Conservation (phyloP, 2,888 invertebrate genomes). For the Pseudeuparius sepicola region DNA sequence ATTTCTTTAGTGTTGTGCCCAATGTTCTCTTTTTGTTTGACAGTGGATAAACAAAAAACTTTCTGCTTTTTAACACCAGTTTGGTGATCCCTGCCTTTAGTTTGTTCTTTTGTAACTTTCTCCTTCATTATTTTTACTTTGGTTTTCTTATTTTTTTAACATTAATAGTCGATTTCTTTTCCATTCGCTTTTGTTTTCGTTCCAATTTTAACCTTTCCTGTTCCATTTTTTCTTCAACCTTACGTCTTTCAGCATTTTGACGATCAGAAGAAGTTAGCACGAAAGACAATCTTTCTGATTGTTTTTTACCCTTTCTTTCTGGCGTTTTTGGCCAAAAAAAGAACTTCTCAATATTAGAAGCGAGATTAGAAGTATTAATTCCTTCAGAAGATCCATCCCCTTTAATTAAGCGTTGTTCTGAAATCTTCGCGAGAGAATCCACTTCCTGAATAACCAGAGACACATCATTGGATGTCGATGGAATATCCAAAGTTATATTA, state of each 20-base stretch:
- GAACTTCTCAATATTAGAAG: constrained; percentile 7
- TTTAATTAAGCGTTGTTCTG: too few species aligned
- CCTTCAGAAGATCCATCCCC: too few species aligned
- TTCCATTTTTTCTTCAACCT: constrained; percentile 9
- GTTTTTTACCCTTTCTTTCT: constrained; percentile 13
- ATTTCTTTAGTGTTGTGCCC: constrained; percentile 2
- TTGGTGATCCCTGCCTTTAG: constrained; percentile 1
- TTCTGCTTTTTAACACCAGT: constrained; percentile 1
- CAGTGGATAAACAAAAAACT: neutral
- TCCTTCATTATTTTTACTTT: constrained; percentile 3
- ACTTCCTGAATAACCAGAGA: too few species aligned
- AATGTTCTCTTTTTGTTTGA: constrained; percentile 1
- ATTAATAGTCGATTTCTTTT: constrained; percentile 4
- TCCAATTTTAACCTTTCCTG: constrained; percentile 8
- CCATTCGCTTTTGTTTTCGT: constrained; percentile 6
- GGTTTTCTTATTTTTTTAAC: constrained; percentile 2
- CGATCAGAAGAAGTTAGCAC: constrained; percentile 12
- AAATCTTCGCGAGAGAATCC: too few species aligned
- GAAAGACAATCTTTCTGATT: constrained; percentile 13
- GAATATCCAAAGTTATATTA: too few species aligned
- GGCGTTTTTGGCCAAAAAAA: constrained; percentile 10
- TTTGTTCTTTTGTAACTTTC: constrained; percentile 3
- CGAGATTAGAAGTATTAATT: too few species aligned
- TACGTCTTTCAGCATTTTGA: constrained; percentile 13
- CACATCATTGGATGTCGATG: too few species aligned